Conservation (phyloP, 1,140 invertebrate genomes). For the Druon quercuslanigerum region DNA sequence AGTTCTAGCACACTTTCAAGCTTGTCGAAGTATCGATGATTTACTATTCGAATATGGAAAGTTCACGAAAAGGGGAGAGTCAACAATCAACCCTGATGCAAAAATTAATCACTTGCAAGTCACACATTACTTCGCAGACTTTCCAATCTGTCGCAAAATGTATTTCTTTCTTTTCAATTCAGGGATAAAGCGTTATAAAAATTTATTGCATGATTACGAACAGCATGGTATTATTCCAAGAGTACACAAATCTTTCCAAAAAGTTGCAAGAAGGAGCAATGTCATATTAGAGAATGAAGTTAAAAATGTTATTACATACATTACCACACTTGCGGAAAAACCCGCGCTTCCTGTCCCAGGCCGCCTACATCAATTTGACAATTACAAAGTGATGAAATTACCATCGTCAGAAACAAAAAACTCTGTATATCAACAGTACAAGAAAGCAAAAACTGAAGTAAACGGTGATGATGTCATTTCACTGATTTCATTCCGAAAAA, state of each 20-base stretch:
- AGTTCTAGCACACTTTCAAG: background rate
- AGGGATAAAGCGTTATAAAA: background rate
- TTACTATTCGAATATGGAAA: too few species aligned
- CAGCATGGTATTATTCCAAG: background rate
- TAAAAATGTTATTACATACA: too few species aligned
- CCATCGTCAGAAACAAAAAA: background rate
- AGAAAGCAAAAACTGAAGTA: background rate
- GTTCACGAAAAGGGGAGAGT: background rate
- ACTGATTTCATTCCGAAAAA: background rate
- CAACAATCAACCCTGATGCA: background rate
- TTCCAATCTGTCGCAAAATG: background rate
- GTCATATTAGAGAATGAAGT: background rate
- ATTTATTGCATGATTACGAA: background rate
- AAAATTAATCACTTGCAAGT: background rate
- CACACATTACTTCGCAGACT: background rate
- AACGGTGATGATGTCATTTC: background rate
- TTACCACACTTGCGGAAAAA: too few species aligned
- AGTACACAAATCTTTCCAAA: background rate
- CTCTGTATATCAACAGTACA: background rate
- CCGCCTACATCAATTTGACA: background rate
- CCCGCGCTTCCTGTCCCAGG: background rate
- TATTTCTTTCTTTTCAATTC: background rate
- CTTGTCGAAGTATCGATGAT: too few species aligned
- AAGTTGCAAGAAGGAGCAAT: background rate
- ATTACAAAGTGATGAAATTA: background rate